Base-by-base conservation (phyloP, 2,888 invertebrate species). In the Clostera curtula region DNA sequence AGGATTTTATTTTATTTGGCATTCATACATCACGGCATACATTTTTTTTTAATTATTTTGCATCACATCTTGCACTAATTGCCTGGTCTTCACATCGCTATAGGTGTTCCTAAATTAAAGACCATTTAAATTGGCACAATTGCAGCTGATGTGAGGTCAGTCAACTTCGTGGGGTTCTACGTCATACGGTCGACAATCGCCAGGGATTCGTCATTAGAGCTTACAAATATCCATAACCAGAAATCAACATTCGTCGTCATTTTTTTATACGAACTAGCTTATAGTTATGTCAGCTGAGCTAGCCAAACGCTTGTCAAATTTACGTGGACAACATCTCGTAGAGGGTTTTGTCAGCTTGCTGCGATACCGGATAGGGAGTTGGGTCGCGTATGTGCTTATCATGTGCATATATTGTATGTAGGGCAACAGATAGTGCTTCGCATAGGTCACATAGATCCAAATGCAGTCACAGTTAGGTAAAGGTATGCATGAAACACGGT, bases 381-480 rank as follows among this genome's bases (percentile, higher is more conserved):
- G 55, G 48, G 45, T 58, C 73, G 68, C 70, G 70, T 73, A 65
- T 77, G 76, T 79, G 76, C 61, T 56, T 62, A 40, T 64, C 50
- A 58, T 59, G 56, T 66, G 59, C 63, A 42, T 36, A 51, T 50
- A 37, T 19, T 57, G 56, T 51, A 37, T 60, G 41, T 51, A 57
- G 49, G 62, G 29, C 48, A 48, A 43, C 11, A 33, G 51, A 53
- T 58, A 61, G 49, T 67, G 76, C 75, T 74, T 73, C 67, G 69
- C 58, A 63, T 72, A 69, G 68, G 52, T 61, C 64, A 62, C 58
- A 49, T 69, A 66, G 64, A 48, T 47, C 56, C 52, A 65, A 70
- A 67, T 68, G 53, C 75, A 76, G 79, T 76, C 80, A 79, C 80
- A 74, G 76, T 40, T 41, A 35, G 33, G 46, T 31, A 33, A 35